phyloP scores from a whole-genome alignment of 2,888 invertebrate species.

The Lamellibrachia columna region DNA sequence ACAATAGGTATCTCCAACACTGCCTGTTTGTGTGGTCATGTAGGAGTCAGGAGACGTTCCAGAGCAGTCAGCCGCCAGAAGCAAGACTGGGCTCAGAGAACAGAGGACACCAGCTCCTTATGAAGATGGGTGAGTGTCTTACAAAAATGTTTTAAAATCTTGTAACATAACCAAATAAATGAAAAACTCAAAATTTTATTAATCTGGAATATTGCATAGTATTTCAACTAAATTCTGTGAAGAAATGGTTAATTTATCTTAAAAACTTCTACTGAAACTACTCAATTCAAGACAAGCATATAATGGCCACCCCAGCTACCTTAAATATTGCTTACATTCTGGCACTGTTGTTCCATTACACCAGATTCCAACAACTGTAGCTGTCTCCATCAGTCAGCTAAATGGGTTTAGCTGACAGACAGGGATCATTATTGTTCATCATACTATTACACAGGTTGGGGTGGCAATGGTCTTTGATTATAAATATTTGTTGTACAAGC shows the following conservation, averaged over 20 bases:
- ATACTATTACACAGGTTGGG: conserved; percentile 75
- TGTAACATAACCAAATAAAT: too few relatives aligned
- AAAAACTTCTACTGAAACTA: too few relatives aligned
- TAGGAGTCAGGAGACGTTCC: conserved; percentile 34
- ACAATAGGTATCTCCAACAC: too few relatives aligned
- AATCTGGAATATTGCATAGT: too few relatives aligned
- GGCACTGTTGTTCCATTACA: neutral
- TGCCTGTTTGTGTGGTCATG: conserved; percentile 53
- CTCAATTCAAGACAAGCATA: too few relatives aligned
- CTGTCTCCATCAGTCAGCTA: too few relatives aligned
- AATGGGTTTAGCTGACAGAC: conserved; percentile 46
- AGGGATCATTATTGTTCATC: conserved; percentile 68
- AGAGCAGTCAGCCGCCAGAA: conserved; percentile 26
- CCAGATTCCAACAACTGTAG: too few relatives aligned
- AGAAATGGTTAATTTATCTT: too few relatives aligned
- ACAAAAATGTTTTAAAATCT: neutral
- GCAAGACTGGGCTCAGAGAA: conserved; percentile 79
- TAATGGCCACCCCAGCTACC: too few relatives aligned
- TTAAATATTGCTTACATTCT: too few relatives aligned
- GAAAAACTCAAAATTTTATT: too few relatives aligned
- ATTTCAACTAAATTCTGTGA: too few relatives aligned
- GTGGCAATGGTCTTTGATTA: conserved; percentile 93
- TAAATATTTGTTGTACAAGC: conserved; percentile 95
- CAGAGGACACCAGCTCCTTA: conserved; percentile 95
- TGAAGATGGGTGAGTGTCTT: conserved; percentile 83